Evolutionary conservation across 2,797 vertebrate genomes (phyloP).

Genomic region (Centroberyx gerrardi): DNA sequence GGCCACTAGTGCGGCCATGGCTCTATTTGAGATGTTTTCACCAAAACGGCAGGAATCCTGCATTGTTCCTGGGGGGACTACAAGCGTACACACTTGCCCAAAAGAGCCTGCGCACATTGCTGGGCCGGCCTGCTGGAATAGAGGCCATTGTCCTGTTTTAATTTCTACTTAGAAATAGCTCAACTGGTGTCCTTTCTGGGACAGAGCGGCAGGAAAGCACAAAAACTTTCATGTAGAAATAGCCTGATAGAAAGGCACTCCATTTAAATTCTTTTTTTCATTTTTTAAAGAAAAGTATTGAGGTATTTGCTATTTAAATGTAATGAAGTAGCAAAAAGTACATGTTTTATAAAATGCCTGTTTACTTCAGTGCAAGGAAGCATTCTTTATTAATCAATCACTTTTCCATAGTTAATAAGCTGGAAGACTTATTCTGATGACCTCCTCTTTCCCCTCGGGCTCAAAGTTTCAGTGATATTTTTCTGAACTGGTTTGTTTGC

Average conservation of each 20-base stretch:
- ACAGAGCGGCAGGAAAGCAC: constrained; percentile 73
- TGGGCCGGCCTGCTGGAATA: constrained; percentile 79
- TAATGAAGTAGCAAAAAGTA: constrained; percentile 17
- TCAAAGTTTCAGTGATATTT: too few relatives aligned
- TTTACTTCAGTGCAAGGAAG: too few relatives aligned
- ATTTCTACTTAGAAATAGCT: constrained; percentile 84
- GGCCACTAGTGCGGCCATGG: constrained; percentile 77
- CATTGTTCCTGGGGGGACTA: constrained; percentile 82
- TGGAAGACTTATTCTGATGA: too few relatives aligned
- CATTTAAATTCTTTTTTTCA: constrained; percentile 26
- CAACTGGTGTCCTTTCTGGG: constrained; percentile 83
- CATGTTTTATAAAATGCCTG: too few relatives aligned
- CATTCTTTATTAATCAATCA: too few relatives aligned
- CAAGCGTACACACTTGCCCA: constrained; percentile 80
- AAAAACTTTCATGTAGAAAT: constrained; percentile 77
- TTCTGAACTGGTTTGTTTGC: too few relatives aligned
- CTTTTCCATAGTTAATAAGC: too few relatives aligned
- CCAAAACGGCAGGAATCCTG: constrained; percentile 86
- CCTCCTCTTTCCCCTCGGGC: too few relatives aligned
- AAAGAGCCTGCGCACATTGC: constrained; percentile 83
- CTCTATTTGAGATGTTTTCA: constrained; percentile 88
- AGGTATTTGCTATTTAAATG: constrained; percentile 10
- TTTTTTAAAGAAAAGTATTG: neutral
- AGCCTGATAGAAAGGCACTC: constrained; percentile 38
- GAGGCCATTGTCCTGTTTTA: constrained; percentile 87